Conservation (phyloP, 2,888 invertebrate genomes). For the Gari tellinella region DNA sequence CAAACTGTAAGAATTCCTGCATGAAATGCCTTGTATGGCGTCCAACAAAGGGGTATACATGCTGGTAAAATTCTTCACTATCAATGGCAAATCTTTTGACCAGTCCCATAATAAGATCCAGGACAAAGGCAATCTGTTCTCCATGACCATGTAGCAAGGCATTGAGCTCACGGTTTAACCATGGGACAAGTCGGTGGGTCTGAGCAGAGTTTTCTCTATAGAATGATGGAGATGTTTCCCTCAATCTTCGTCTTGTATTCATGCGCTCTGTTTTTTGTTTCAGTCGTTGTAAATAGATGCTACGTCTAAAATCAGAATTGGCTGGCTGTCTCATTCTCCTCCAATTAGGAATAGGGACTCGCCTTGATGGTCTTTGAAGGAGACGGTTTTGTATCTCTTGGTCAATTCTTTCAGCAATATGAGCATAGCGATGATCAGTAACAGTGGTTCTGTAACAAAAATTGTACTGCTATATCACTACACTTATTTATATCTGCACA, state of each 20-base stretch:
- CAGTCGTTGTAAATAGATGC: constrained; percentile 91
- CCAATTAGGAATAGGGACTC: constrained; percentile 42
- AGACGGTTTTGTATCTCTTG: constrained; percentile 44
- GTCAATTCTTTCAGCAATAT: constrained; percentile 54
- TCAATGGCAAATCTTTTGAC: constrained; percentile 85
- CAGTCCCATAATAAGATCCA: constrained; percentile 89
- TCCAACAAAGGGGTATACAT: constrained; percentile 89
- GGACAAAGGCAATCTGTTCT: constrained; percentile 86
- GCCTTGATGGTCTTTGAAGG: constrained; percentile 61
- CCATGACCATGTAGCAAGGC: constrained; percentile 87
- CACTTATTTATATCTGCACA: no score
- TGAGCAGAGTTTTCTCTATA: constrained; percentile 89
- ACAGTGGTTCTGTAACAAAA: constrained; percentile 77
- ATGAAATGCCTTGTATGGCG: constrained; percentile 93
- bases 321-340: constrained; percentile 54
- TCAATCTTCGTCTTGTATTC: constrained; percentile 52
- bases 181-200: constrained; percentile 92
- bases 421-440: constrained; percentile 73
- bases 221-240: constrained; percentile 80
- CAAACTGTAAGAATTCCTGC: constrained; percentile 94
- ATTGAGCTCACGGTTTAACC: constrained; percentile 94
- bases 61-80: constrained; percentile 88
- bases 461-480: no score
- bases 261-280: constrained; percentile 89
- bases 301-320: constrained; percentile 86